A percentile compares a stretch with the other conserved stretches of the same genome.
Conservation (phyloP, 2,888 invertebrate species). For the Coelinius sp. region DNA sequence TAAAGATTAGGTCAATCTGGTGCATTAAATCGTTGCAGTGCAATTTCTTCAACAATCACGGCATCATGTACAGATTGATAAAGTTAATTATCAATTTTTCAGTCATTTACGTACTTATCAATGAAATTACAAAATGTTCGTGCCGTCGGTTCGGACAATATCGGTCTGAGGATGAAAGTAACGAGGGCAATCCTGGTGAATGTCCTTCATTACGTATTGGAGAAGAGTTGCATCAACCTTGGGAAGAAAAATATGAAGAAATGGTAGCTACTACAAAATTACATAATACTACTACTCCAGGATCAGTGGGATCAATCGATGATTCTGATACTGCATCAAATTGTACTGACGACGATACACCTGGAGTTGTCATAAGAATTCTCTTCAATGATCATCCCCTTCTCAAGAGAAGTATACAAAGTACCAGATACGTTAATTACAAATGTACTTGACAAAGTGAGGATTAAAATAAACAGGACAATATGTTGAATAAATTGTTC, state of each 20-base stretch:
- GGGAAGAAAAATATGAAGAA: background rate
- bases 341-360: constrained; percentile 20
- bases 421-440: background rate
- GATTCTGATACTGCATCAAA: background rate
- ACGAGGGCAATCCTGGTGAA: background rate
- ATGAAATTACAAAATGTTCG: background rate
- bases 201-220: constrained; percentile 13
- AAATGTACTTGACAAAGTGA: background rate
- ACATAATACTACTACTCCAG: background rate
- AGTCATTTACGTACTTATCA: background rate
- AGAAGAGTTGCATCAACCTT: constrained; percentile 25
- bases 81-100: background rate
- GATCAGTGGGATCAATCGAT: background rate
- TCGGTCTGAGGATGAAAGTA: background rate
- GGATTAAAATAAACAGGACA: background rate
- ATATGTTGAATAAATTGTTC: background rate
- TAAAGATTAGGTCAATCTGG: background rate
- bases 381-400: constrained; percentile 20
- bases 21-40: background rate
- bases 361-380: constrained; percentile 29
- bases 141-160: background rate
- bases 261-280: background rate
- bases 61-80: background rate
- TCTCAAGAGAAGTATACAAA: constrained; percentile 5
- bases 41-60: background rate